Base-by-base conservation (phyloP, 2,113 vertebrate species). In the Anguilla japonica region DNA sequence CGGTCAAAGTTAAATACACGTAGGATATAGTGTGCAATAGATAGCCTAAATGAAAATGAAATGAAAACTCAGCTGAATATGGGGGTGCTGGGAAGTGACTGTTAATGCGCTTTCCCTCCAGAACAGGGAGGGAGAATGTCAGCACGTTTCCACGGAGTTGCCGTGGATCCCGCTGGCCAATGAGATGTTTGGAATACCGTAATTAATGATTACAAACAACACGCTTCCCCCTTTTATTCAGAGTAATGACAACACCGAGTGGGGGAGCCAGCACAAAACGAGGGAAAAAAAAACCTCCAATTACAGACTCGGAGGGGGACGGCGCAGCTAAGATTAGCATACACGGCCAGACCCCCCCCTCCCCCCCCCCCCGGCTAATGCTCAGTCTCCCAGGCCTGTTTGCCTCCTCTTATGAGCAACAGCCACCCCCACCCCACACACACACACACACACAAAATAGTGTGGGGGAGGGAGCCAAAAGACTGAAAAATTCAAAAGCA, bases 401-500 rank as follows among this genome's bases (percentile, higher is more conserved):
- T 29, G 0, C 53, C 41, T 5, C 0, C 34, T 22, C 22, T 14
- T 20, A 26, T 71, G 60, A 78, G 60, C 41, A 39, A 40, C 18
- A 43, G 22, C 5, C 60, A 43, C 3, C 26, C 7, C 26, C 11
- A 26, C 67, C 41, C 86, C 79, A 88, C 53, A 39, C 50, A 53
- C 79, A 39, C 50, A 83, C 86, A 87, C 86, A 84, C 82, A 83
- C 71, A 46, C 86, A 84, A 34, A 46, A 84, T 34, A 34, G 79
- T 57, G 83, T 63, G 82, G 84, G 20, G 14, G 34, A 57, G 84
- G 88, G 84, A 86, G 86, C 80, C 40, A 79, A 67, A 56, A n/a
- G 3, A 13, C 46, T 86, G 87, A 89, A 83, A 93, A 93, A 94
- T 94, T 92, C 91, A 92, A 91, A 93, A 91, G 84, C 84, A 82